These are phyloP conservation scores for Melanostoma mellinum DNA, from an alignment of 2,888 invertebrate genomes.

Conservation along the genomic window DNA sequence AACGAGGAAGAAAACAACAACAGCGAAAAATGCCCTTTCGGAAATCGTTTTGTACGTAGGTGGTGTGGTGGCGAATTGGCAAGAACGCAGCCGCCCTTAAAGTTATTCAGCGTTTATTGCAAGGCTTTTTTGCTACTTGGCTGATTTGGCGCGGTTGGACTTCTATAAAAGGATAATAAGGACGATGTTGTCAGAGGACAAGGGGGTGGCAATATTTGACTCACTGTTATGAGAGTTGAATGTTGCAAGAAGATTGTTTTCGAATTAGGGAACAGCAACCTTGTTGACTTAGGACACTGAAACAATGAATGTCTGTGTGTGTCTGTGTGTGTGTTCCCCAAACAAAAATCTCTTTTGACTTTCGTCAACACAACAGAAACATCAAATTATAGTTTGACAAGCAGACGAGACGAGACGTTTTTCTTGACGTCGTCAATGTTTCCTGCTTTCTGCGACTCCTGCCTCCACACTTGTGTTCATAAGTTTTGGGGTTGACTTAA, in stretches of 20 bases:
- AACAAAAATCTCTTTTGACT: conserved; percentile 35
- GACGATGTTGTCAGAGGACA: conserved; percentile 43
- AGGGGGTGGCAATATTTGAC: conserved; percentile 19
- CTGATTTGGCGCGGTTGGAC: conserved; percentile 14
- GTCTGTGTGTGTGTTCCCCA: conserved; percentile 23
- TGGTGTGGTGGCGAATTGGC: conserved; percentile 22
- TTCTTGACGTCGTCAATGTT: conserved; percentile 15
- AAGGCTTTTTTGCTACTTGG: conserved; percentile 33
- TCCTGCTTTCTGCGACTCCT: no score
- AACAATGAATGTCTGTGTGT: conserved; percentile 9
- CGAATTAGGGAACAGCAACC: background rate
- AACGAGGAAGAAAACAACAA: background rate
- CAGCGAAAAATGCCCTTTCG: conserved; percentile 28
- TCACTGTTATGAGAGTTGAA: conserved; percentile 23
- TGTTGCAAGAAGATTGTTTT: conserved; percentile 1
- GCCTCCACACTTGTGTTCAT: no score
- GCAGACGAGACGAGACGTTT: conserved; percentile 31
- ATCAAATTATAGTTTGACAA: conserved; percentile 55
- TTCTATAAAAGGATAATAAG: conserved; percentile 35
- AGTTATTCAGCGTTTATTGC: conserved; percentile 60
- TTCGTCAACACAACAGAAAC: conserved; percentile 64
- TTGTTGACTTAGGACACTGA: conserved; percentile 62
- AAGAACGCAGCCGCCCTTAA: conserved; percentile 35
- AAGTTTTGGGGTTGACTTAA: conserved; percentile 26
- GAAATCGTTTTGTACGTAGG: conserved; percentile 58